phyloP scores from a whole-genome alignment of 2,888 invertebrate species.

The Itoplectis maculator region DNA sequence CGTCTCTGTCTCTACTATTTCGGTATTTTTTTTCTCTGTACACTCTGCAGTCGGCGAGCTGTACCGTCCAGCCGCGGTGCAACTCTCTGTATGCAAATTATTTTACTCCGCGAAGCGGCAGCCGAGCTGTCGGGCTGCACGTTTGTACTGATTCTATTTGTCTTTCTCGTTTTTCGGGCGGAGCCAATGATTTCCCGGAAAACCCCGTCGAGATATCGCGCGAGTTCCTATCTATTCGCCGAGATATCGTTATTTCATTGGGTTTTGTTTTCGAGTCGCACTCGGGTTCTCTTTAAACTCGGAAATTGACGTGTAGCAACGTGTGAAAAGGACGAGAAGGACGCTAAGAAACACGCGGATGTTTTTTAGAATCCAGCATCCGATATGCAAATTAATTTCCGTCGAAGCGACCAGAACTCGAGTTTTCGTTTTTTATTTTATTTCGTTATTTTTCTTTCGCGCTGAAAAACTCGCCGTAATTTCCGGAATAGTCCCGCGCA shows the following conservation, averaged over 20 bases:
- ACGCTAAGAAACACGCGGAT: not conserved
- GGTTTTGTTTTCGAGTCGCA: not conserved
- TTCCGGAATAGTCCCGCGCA: not conserved
- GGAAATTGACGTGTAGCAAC: not conserved
- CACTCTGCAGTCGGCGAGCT: not conserved
- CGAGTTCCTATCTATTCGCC: conserved; percentile 7
- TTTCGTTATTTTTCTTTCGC: not conserved
- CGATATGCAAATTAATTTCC: conserved; percentile 13
- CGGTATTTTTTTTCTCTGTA: not conserved
- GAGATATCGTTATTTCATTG: not conserved
- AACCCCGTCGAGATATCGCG: conserved; percentile 8
- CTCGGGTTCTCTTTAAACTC: not conserved
- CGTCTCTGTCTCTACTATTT: not conserved
- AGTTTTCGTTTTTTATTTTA: not conserved
- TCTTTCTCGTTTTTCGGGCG: conserved; percentile 46
- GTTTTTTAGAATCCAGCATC: not conserved
- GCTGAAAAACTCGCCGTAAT: not conserved
- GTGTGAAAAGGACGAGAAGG: not conserved
- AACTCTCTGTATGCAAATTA: conserved; percentile 53
- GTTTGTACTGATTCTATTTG: conserved; percentile 56
- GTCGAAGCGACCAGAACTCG: not conserved
- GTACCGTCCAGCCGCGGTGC: not conserved
- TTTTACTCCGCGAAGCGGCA: conserved; percentile 51
- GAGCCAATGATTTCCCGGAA: conserved; percentile 40
- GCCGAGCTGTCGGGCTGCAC: conserved; percentile 23